Evolutionary conservation across 2,888 invertebrate species (phyloP).

Genomic region (Megastigmus dorsalis): DNA sequence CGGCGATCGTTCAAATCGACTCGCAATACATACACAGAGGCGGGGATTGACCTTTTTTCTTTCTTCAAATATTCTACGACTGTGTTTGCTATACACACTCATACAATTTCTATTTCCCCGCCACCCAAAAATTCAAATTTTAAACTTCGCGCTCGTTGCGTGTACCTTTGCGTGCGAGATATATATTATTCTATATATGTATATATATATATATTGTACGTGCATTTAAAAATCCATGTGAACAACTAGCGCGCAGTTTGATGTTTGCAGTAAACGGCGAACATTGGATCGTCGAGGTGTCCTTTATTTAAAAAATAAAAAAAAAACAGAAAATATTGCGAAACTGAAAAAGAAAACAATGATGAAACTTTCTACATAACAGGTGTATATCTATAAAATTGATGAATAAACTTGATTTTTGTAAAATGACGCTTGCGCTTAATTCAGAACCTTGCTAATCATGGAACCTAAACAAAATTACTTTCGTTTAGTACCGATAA

Average conservation of each 20-base stretch:
- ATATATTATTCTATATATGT: not conserved
- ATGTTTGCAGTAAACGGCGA: slow-evolving; percentile 4
- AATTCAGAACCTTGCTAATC: slow-evolving; percentile 34
- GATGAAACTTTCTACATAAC: slow-evolving; percentile 71
- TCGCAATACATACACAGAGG: not conserved
- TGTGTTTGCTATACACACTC: not conserved
- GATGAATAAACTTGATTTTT: slow-evolving; percentile 73
- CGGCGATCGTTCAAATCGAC: slow-evolving; percentile 13
- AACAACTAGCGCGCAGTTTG: slow-evolving; percentile 4
- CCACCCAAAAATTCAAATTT: too few relatives aligned
- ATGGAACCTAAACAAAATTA: too few relatives aligned
- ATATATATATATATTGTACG: not conserved
- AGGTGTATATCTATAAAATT: slow-evolving; percentile 71
- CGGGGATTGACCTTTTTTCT: too few relatives aligned
- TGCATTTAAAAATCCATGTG: not conserved
- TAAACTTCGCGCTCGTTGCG: slow-evolving; percentile 17
- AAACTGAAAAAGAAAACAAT: slow-evolving; percentile 54
- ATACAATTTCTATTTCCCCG: not conserved
- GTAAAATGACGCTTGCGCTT: slow-evolving; percentile 58
- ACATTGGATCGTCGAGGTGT: slow-evolving; percentile 32
- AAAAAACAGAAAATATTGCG: too few relatives aligned
- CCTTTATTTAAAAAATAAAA: slow-evolving; percentile 34
- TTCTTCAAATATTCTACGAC: too few relatives aligned
- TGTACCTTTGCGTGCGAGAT: not conserved
- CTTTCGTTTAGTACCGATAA: too few relatives aligned